A percentile compares a stretch with the other conserved stretches of the same genome.
These are phyloP conservation scores for Oryctes rhinoceros DNA, from an alignment of 1,140 invertebrate genomes.

Conservation along the genomic window DNA sequence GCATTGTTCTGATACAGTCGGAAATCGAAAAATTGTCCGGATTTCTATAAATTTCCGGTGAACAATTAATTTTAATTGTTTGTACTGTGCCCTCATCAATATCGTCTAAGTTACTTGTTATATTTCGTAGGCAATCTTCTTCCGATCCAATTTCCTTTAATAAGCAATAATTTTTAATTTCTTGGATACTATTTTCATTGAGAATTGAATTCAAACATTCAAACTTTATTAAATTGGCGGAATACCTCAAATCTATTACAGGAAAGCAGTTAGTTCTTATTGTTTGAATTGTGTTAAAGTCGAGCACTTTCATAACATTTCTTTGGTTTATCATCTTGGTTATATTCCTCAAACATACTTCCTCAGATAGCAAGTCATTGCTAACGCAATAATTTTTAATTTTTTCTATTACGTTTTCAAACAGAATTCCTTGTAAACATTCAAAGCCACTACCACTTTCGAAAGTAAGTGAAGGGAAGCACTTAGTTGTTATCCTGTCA, in stretches of 20 bases:
- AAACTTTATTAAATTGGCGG: not conserved
- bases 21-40: not conserved
- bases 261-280: not conserved
- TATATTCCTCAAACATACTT: not conserved
- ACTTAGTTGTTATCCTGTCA: not conserved
- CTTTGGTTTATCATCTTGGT: not conserved
- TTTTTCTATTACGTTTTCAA: not conserved
- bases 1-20: not conserved
- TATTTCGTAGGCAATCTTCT: not conserved
- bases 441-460: not conserved
- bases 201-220: not conserved
- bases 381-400: not conserved
- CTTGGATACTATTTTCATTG: not conserved
- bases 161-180: slow-evolving; percentile 3
- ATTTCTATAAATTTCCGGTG: not conserved
- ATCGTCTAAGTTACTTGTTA: not conserved
- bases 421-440: not conserved
- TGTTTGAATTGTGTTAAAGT: not conserved
- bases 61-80: not conserved
- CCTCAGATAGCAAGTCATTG: not conserved
- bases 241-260: not conserved
- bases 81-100: not conserved
- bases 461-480: not conserved
- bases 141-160: not conserved
- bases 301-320: not conserved